phyloP scores from a whole-genome alignment of 2,797 vertebrate genomes.

The Nothura maculosa region DNA sequence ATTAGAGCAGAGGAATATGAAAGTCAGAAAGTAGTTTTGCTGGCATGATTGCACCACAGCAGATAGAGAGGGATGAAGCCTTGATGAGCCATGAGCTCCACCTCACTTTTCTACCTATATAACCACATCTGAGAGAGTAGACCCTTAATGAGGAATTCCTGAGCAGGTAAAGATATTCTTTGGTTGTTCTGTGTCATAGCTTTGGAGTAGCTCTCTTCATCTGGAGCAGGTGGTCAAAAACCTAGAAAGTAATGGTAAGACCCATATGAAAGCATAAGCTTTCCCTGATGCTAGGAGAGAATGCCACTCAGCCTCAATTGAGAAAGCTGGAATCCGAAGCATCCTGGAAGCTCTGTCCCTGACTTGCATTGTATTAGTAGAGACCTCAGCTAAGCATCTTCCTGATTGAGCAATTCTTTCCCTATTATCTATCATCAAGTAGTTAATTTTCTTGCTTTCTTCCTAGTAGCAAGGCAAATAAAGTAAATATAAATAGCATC shows the following conservation, averaged over 20 bases:
- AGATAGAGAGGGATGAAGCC: background rate
- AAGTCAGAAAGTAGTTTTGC: background rate
- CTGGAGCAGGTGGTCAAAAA: background rate
- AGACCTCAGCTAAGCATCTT: background rate
- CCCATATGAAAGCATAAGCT: background rate
- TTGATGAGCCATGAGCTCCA: background rate
- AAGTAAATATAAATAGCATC: background rate
- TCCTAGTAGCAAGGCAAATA: background rate
- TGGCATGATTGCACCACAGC: background rate
- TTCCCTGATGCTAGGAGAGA: background rate
- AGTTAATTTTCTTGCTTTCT: background rate
- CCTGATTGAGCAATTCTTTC: background rate
- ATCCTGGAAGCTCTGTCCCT: background rate
- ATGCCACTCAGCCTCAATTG: background rate
- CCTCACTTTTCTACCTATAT: background rate
- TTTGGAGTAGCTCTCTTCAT: rapidly evolving
- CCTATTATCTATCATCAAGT: background rate
- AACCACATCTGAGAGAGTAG: background rate
- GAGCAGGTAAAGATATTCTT: background rate
- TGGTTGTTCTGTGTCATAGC: background rate
- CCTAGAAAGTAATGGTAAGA: background rate
- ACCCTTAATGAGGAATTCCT: background rate
- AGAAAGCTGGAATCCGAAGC: background rate
- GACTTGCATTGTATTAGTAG: background rate
- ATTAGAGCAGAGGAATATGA: background rate